These are phyloP conservation scores for Sialis lutaria DNA, from an alignment of 2,888 invertebrate species.

Conservation along the genomic window DNA sequence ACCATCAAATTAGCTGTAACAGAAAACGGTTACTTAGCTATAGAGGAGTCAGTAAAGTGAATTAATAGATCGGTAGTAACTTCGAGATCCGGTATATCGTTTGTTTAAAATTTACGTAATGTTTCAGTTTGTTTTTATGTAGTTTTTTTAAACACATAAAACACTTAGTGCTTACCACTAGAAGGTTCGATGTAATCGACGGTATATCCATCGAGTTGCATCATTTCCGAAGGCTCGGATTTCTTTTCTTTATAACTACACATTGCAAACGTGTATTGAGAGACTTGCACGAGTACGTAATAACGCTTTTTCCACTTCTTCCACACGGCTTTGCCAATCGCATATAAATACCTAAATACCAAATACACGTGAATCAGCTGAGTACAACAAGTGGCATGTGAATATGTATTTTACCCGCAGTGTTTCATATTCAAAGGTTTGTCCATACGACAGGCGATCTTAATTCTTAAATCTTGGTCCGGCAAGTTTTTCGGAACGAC, in stretches of 20 bases:
- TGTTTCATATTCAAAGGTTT: conserved; percentile 99
- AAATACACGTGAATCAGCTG: background rate
- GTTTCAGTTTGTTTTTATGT: too few relatives aligned
- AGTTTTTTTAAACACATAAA: background rate
- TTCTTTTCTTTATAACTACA: conserved; percentile 99
- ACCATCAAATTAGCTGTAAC: conserved; percentile 74
- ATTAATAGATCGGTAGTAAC: background rate
- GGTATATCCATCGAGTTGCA: conserved; percentile 98
- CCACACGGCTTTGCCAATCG: conserved; percentile 95
- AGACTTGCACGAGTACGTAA: conserved; percentile 96
- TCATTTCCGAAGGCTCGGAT: conserved; percentile 98
- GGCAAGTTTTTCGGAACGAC: conserved; percentile 84
- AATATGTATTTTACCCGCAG: conserved; percentile 53
- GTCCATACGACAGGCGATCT: conserved; percentile 96
- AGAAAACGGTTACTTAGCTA: conserved; percentile 5
- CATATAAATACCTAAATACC: conserved; percentile 57
- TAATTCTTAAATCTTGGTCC: conserved; percentile 91
- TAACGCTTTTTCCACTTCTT: conserved; percentile 99
- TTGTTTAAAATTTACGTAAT: too few relatives aligned
- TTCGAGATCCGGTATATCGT: background rate
- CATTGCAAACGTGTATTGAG: conserved; percentile 99
- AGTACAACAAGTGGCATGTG: background rate
- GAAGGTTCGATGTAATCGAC: conserved; percentile 97
- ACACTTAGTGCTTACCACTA: conserved; percentile 45
- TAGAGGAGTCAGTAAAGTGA: background rate